Evolutionary conservation across 2,113 vertebrate genomes (phyloP).

Genomic region (Dromiciops gliroides): DNA sequence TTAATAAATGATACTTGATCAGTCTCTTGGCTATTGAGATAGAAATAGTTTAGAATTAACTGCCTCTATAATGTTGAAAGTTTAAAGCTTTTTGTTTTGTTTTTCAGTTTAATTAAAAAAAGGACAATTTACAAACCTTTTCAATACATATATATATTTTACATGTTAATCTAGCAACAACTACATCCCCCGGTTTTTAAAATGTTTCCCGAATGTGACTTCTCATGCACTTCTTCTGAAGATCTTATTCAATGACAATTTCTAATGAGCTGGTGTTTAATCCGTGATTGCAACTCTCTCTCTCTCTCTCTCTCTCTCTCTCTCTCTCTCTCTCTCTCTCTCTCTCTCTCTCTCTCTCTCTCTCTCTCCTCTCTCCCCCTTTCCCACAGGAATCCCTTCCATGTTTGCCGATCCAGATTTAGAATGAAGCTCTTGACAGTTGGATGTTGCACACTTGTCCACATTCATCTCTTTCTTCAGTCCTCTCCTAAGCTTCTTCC

Average conservation of each 20-base stretch:
- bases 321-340: not conserved
- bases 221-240: slow-evolving; percentile 84
- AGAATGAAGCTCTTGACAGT: slow-evolving; percentile 78
- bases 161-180: slow-evolving; percentile 82
- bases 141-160: slow-evolving; percentile 82
- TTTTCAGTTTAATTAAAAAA: slow-evolving; percentile 82
- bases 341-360: not conserved
- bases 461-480: slow-evolving; percentile 71
- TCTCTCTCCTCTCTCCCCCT: too few relatives aligned
- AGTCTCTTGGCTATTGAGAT: slow-evolving; percentile 80
- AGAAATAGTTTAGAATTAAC: slow-evolving; percentile 80
- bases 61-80: slow-evolving; percentile 80
- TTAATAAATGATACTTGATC: slow-evolving; percentile 72
- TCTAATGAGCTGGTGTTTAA: slow-evolving; percentile 86
- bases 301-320: not conserved
- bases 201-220: slow-evolving; percentile 83
- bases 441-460: slow-evolving; percentile 67
- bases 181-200: slow-evolving; percentile 79
- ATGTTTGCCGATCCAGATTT: slow-evolving; percentile 79
- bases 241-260: slow-evolving; percentile 80
- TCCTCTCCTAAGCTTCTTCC: slow-evolving; percentile 80
- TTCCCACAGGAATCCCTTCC: slow-evolving; percentile 72
- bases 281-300: slow-evolving; percentile 79
- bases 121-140: slow-evolving; percentile 84
- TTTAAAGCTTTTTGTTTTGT: slow-evolving; percentile 85